phyloP scores from a whole-genome alignment of 1,140 invertebrate species.

The Lucilia cuprina region DNA sequence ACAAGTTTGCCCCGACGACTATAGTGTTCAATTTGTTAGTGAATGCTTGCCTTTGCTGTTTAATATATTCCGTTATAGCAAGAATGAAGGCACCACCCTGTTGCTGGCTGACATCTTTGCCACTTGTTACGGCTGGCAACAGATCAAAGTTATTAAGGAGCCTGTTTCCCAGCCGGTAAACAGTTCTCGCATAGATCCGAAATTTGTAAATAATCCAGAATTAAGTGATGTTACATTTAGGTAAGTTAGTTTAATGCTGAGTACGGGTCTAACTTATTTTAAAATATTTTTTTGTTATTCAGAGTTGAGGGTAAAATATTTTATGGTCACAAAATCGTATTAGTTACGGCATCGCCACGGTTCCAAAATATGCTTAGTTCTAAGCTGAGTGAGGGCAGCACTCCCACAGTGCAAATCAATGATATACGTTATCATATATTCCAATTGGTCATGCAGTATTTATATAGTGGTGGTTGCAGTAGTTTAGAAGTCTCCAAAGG shows the following conservation, averaged over 20 bases:
- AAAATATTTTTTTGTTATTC: conserved; percentile 36
- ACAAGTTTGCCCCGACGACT: conserved; percentile 84
- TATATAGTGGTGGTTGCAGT: conserved; percentile 87
- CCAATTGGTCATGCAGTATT: conserved; percentile 90
- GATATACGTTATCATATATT: conserved; percentile 89
- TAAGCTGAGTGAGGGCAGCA: conserved; percentile 73
- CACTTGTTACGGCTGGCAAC: conserved; percentile 86
- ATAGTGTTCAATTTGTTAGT: conserved; percentile 86
- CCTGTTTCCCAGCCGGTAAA: conserved; percentile 71
- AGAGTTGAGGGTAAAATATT: conserved; percentile 90
- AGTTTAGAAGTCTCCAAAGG: conserved; percentile 77
- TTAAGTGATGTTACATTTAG: conserved; percentile 88
- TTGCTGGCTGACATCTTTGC: conserved; percentile 88
- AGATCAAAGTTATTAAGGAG: conserved; percentile 79
- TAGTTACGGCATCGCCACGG: conserved; percentile 86
- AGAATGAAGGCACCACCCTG: conserved; percentile 89
- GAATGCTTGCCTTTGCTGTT: conserved; percentile 89
- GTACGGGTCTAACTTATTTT: background rate
- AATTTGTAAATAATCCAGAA: conserved; percentile 92
- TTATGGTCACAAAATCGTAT: conserved; percentile 92
- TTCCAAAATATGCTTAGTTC: conserved; percentile 87
- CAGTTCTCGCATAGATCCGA: conserved; percentile 83
- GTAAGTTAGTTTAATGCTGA: conserved; percentile 47
- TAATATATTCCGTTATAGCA: conserved; percentile 88
- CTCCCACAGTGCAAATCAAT: conserved; percentile 89